Evolutionary conservation across 2,113 vertebrate species (phyloP).

Genomic region (Nothoprocta pentlandii): DNA sequence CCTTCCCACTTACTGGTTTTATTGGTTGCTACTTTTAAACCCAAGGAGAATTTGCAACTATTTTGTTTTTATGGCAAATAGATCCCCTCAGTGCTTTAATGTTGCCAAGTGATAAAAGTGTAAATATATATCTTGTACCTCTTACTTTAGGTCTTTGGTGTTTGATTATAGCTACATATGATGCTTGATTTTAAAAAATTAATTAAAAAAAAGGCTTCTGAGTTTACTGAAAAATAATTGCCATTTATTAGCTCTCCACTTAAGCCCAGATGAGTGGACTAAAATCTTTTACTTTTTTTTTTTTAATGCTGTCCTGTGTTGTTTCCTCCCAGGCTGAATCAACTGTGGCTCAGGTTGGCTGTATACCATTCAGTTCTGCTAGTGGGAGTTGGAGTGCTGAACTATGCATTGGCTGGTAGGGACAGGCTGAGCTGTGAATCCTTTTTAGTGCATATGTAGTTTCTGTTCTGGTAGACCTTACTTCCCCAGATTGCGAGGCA

Average conservation of each 20-base stretch:
- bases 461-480: not conserved
- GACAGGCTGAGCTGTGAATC: not conserved
- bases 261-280: not conserved
- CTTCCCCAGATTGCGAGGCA: not conserved
- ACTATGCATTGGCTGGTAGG: not conserved
- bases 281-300: not conserved
- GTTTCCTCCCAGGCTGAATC: not conserved
- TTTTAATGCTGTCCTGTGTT: not conserved
- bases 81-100: not conserved
- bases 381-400: not conserved
- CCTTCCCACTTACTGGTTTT: fast-evolving
- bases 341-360: not conserved
- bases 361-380: not conserved
- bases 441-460: not conserved
- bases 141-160: not conserved
- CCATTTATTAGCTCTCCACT: not conserved
- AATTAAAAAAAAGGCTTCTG: not conserved
- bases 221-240: not conserved
- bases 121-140: not conserved
- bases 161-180: not conserved
- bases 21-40: not conserved
- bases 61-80: not conserved
- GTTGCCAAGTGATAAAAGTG: not conserved
- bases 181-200: not conserved
- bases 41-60: not conserved